phyloP scores from a whole-genome alignment of 1,140 invertebrate species.

The Acarapis woodi region DNA sequence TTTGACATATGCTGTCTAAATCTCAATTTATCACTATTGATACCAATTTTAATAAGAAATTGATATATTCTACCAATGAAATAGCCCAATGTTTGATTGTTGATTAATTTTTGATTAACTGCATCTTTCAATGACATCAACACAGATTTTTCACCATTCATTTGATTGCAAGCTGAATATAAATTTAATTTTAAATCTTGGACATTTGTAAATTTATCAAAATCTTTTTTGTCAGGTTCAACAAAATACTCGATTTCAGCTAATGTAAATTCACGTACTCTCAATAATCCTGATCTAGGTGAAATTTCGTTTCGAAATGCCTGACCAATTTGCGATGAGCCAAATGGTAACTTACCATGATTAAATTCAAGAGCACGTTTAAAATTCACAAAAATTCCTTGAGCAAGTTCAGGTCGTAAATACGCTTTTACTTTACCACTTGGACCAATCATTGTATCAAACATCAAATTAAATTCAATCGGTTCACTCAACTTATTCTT shows the following conservation, averaged over 20 bases:
- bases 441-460: slow-evolving; percentile 83
- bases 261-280: slow-evolving; percentile 94
- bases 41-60: slow-evolving; percentile 60
- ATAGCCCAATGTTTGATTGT: slow-evolving; percentile 89
- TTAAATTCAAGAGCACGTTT: slow-evolving; percentile 88
- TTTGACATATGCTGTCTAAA: slow-evolving; percentile 96
- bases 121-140: slow-evolving; percentile 40
- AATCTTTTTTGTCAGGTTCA: slow-evolving; percentile 57
- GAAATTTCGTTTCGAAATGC: slow-evolving; percentile 99
- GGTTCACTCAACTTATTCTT: slow-evolving; percentile 79
- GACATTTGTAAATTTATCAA: slow-evolving; percentile 61
- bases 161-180: slow-evolving; percentile 86
- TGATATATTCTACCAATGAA: slow-evolving; percentile 84
- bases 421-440: slow-evolving; percentile 76
- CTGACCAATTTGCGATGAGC: slow-evolving; percentile 88
- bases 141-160: slow-evolving; percentile 46
- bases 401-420: slow-evolving; percentile 86
- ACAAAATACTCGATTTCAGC: slow-evolving; percentile 99
- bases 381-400: slow-evolving; percentile 99
- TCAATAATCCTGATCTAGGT: slow-evolving; percentile 73
- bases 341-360: slow-evolving; percentile 82
- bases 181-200: slow-evolving; percentile 39
- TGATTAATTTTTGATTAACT: slow-evolving; percentile 44
- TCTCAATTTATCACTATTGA: slow-evolving; percentile 51
- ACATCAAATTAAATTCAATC: slow-evolving; percentile 97